Percentiles rank a stretch among this genome's conserved stretches.
phyloP scores from a whole-genome alignment of 2,113 vertebrate species.

The Dendrocopos noguchii region DNA sequence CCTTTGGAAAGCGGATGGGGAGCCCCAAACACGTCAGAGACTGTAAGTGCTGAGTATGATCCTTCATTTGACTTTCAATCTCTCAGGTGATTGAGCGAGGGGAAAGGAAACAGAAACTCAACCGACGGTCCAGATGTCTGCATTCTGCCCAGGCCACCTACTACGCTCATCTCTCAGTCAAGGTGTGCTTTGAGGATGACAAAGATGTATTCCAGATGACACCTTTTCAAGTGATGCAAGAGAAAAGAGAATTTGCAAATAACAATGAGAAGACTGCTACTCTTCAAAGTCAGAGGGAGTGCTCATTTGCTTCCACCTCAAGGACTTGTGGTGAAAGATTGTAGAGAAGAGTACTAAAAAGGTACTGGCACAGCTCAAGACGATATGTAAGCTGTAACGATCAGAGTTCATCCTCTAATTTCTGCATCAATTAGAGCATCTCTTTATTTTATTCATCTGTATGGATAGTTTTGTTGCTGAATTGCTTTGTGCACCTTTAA shows the following conservation, averaged over 20 bases:
- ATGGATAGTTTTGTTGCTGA: neutral
- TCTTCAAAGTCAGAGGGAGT: neutral
- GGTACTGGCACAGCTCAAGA: neutral
- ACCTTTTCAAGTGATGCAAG: neutral
- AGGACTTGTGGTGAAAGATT: neutral
- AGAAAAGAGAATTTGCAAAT: constrained; percentile 33
- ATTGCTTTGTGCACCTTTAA: neutral
- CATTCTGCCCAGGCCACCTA: neutral
- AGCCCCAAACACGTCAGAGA: neutral
- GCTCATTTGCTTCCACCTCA: neutral
- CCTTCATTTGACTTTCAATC: neutral
- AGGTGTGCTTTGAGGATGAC: neutral
- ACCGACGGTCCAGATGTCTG: neutral
- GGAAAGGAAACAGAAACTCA: neutral
- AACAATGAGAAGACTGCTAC: neutral
- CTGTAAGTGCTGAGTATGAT: accelerated
- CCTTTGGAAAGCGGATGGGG: neutral
- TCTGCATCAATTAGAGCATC: neutral
- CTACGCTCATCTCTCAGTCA: neutral
- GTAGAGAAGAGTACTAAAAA: neutral
- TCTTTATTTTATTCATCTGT: neutral
- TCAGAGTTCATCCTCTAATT: neutral
- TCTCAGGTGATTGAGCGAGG: neutral
- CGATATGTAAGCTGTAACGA: neutral
- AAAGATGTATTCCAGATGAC: neutral